Evolutionary conservation across 2,797 vertebrate genomes (phyloP), one percentile per base, ranked within the genome.

Genomic region (Dipus sagitta): DNA sequence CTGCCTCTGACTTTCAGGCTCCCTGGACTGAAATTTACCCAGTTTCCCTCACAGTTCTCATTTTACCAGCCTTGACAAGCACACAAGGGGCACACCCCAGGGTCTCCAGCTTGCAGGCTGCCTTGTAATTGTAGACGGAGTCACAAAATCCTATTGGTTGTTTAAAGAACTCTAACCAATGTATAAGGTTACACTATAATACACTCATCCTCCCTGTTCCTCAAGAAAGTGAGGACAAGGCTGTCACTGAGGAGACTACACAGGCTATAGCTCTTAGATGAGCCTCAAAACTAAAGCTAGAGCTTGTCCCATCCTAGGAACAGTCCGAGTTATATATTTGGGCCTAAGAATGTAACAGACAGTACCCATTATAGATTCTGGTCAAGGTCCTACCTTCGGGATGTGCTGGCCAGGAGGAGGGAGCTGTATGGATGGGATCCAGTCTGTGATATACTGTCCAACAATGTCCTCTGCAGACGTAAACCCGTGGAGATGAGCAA

Each of bases 401-500:
- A 99, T 95, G 17, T 96, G 98, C 96, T 97, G 98, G 90, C 98
- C 98, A 82, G 98, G 97, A 47, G 98, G 92, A 2, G 99, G 99
- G 88, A 99, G 98, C 96, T 98, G 98, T 95, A 99, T 96, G 13
- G 98, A 99, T 62, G 99, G 99, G 97, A 99, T 99, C 93, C 99
- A 96, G 86, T 99, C 98, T 90, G 98, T 98, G 93, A 99, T 92
- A 62, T 92, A 97, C 47, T 98, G 94, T 70, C 99, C 99, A 20
- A 98, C 97, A 97, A 99, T 94, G 65, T 99, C 99, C 84, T 98
- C 98, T 0, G 97, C 30, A 23, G 98, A 94, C 58, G 97, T 90
- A 94, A 99, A 99, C 92, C 99, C 99, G 95, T 99, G 98, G 88
- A 99, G 98, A 96, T 98, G 98, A 24, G 99, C 99, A 97, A 99